Conservation (phyloP, 2,888 invertebrate species). For the Spialia ferax region DNA sequence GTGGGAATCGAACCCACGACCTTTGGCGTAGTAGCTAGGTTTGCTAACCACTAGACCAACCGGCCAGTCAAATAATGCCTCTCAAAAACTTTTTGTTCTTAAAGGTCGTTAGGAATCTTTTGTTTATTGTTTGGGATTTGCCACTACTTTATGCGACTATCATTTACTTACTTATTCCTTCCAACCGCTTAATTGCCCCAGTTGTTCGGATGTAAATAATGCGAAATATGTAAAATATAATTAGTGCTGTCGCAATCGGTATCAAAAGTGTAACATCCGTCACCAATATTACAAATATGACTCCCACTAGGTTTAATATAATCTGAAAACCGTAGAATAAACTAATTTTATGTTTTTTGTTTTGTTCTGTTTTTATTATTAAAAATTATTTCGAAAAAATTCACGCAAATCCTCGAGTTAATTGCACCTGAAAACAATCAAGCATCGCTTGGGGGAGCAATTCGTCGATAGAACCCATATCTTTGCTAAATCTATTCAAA, state of each 20-base stretch:
- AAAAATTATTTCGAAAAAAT: not conserved
- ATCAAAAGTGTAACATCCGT: slow-evolving; percentile 82
- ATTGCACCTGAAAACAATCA: slow-evolving; percentile 88
- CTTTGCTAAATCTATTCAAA: slow-evolving; percentile 93
- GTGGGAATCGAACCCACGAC: too few relatives aligned
- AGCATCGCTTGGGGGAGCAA: slow-evolving; percentile 90
- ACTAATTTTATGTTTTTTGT: not conserved
- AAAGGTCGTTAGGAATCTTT: too few relatives aligned
- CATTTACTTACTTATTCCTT: slow-evolving; percentile 87
- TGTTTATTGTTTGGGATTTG: too few relatives aligned
- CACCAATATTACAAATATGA: slow-evolving; percentile 91
- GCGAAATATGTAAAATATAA: slow-evolving; percentile 88
- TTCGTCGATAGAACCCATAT: slow-evolving; percentile 94
- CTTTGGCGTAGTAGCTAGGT: too few relatives aligned
- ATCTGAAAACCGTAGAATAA: slow-evolving; percentile 83
- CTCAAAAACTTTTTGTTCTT: too few relatives aligned
- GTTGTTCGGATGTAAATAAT: slow-evolving; percentile 89
- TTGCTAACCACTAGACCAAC: too few relatives aligned
- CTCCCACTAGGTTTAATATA: slow-evolving; percentile 91
- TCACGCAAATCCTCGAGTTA: not conserved
- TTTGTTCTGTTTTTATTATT: not conserved
- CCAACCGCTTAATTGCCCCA: slow-evolving; percentile 89
- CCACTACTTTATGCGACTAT: not conserved
- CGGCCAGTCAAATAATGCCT: too few relatives aligned
- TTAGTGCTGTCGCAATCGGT: slow-evolving; percentile 84